Conservation (phyloP, 1,140 invertebrate species). For the Parasteatoda tepidariorum region DNA sequence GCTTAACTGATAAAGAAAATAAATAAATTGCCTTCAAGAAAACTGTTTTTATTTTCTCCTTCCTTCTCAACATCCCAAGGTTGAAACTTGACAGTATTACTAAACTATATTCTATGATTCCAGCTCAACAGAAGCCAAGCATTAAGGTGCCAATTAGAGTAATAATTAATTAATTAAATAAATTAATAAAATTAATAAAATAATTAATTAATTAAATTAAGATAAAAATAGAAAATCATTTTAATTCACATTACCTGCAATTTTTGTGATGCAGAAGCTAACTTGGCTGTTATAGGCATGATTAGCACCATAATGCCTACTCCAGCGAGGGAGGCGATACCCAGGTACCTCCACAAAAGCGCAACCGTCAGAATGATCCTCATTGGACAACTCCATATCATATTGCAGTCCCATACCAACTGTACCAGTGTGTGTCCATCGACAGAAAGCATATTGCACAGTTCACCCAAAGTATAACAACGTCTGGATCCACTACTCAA, state of each 20-base stretch:
- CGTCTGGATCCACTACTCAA: constrained; percentile 44
- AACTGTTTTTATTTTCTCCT: too few relatives aligned
- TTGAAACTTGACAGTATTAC: too few relatives aligned
- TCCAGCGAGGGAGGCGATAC: constrained; percentile 68
- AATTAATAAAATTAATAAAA: too few relatives aligned
- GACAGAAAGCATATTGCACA: constrained; percentile 63
- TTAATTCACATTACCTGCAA: constrained; percentile 35
- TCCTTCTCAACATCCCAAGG: too few relatives aligned
- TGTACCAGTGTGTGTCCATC: constrained; percentile 61
- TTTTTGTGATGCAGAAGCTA: constrained; percentile 65
- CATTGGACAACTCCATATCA: constrained; percentile 59
- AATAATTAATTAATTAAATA: too few relatives aligned
- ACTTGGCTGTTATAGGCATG: constrained; percentile 69
- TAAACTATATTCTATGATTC: too few relatives aligned
- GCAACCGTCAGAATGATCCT: constrained; percentile 50
- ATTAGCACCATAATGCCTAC: constrained; percentile 69
- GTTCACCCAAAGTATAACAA: constrained; percentile 62
- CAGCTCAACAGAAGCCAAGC: too few relatives aligned
- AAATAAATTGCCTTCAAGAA: too few relatives aligned
- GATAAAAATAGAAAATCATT: too few relatives aligned
- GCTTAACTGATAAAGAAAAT: too few relatives aligned
- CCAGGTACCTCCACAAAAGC: constrained; percentile 64
- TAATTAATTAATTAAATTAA: too few relatives aligned
- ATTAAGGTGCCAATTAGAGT: too few relatives aligned
- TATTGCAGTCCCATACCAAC: constrained; percentile 38